phyloP scores from a whole-genome alignment of 2,888 invertebrate species.

The Caenorhabditis japonica region DNA sequence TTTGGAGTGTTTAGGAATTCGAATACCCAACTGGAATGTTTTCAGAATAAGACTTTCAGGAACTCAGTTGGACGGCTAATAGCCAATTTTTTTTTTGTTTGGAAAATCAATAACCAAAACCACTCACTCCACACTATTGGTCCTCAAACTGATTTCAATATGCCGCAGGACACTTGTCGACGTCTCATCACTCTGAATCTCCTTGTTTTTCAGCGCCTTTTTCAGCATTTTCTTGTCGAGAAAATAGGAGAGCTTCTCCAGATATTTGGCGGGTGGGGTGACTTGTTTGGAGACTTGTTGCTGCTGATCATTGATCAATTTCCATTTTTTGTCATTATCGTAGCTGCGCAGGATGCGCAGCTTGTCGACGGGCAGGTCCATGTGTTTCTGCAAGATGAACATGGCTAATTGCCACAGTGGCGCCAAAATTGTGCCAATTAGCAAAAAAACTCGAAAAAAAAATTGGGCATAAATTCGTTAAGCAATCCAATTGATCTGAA shows the following conservation, averaged over 20 bases:
- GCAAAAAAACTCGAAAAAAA: too few relatives aligned
- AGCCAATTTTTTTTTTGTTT: not conserved
- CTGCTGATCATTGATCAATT: slow-evolving; percentile 90
- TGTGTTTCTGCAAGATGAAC: slow-evolving; percentile 79
- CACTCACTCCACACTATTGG: slow-evolving; percentile 97
- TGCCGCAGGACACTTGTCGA: slow-evolving; percentile 98
- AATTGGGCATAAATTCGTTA: too few relatives aligned
- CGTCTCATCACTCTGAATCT: slow-evolving; percentile 82
- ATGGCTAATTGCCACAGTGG: too few relatives aligned
- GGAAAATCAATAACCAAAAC: not conserved
- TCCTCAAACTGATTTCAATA: slow-evolving; percentile 96
- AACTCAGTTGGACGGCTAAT: too few relatives aligned
- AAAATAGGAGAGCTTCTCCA: slow-evolving; percentile 93
- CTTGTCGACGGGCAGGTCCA: slow-evolving; percentile 99
- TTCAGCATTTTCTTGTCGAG: slow-evolving; percentile 84
- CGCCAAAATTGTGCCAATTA: too few relatives aligned
- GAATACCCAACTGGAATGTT: slow-evolving; percentile 89
- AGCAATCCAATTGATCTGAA: too few relatives aligned
- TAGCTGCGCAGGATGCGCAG: slow-evolving; percentile 94
- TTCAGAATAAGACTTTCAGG: too few relatives aligned
- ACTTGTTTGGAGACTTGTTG: slow-evolving; percentile 50
- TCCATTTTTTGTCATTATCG: slow-evolving; percentile 99
- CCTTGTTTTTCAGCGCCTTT: slow-evolving; percentile 57
- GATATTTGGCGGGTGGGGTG: slow-evolving; percentile 87
- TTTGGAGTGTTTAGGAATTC: slow-evolving; percentile 97